Conservation (phyloP, 1,140 invertebrate species). For the Bombus pascuorum region DNA sequence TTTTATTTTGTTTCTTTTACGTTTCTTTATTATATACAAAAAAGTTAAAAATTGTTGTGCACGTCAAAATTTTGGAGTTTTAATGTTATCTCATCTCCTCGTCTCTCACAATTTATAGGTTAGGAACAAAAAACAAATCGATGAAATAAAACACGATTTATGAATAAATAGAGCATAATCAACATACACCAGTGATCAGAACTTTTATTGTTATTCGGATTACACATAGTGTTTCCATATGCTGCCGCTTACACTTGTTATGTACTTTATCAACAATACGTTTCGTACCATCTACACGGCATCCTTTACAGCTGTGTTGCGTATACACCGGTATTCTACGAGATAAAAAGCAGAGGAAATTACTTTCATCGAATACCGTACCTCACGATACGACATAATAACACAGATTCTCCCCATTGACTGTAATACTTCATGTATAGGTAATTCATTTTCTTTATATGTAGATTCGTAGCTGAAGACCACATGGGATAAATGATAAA, state of each 20-base stretch:
- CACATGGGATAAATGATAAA: background rate
- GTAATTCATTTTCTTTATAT: background rate
- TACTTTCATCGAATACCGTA: background rate
- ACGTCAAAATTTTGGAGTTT: background rate
- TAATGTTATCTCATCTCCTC: too few relatives aligned
- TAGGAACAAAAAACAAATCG: background rate
- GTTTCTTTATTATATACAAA: too few relatives aligned
- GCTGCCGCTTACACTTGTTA: constrained; percentile 51
- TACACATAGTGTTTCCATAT: constrained; percentile 59
- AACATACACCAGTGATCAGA: constrained; percentile 53
- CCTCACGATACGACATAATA: background rate
- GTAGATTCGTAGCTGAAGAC: background rate
- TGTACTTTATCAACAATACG: constrained; percentile 42
- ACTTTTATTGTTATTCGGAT: constrained; percentile 69
- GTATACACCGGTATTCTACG: constrained; percentile 42
- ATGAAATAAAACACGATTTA: background rate
- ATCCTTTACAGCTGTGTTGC: constrained; percentile 54
- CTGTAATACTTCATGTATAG: background rate
- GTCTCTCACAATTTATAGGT: background rate
- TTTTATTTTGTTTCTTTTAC: too few relatives aligned
- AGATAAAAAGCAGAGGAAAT: constrained; percentile 54
- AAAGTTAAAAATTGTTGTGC: too few relatives aligned
- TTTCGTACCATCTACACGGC: constrained; percentile 56
- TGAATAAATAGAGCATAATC: background rate
- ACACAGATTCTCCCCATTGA: background rate